Conservation (phyloP, 2,888 invertebrate genomes). For the Leptinotarsa juncta region DNA sequence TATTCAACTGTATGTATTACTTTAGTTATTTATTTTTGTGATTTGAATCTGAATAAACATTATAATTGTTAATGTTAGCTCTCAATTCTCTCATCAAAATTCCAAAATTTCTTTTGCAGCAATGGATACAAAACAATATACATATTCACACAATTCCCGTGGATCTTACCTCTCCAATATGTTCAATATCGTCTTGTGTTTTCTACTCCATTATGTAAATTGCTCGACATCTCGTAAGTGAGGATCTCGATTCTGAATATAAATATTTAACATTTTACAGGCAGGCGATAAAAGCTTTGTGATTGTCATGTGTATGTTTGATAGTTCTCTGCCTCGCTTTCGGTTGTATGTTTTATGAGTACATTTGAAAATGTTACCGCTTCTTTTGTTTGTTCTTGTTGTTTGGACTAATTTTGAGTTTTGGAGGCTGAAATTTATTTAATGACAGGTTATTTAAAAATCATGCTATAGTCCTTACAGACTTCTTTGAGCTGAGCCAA, state of each 20-base stretch:
- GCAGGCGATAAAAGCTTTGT: conserved; percentile 52
- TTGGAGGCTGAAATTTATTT: no score
- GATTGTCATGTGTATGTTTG: conserved; percentile 44
- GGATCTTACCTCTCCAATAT: conserved; percentile 26
- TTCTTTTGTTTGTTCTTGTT: no score
- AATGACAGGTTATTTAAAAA: no score
- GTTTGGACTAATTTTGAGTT: background rate
- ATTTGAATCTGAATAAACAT: no score
- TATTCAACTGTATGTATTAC: no score
- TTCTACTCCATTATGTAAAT: conserved; percentile 41
- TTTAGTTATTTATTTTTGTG: no score
- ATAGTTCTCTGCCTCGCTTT: conserved; percentile 15
- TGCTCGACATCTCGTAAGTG: conserved; percentile 36
- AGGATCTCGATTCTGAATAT: conserved; percentile 44
- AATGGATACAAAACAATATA: no score
- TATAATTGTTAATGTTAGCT: no score
- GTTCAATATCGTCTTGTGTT: conserved; percentile 22
- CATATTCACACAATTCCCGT: background rate
- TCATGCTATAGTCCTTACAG: no score
- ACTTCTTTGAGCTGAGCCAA: no score
- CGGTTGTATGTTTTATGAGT: background rate
- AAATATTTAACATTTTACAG: conserved; percentile 54
- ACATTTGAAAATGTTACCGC: background rate
- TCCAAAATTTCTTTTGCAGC: no score
- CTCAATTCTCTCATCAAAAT: no score